phyloP scores from a whole-genome alignment of 2,888 invertebrate species.

The Lumbricus terrestris region DNA sequence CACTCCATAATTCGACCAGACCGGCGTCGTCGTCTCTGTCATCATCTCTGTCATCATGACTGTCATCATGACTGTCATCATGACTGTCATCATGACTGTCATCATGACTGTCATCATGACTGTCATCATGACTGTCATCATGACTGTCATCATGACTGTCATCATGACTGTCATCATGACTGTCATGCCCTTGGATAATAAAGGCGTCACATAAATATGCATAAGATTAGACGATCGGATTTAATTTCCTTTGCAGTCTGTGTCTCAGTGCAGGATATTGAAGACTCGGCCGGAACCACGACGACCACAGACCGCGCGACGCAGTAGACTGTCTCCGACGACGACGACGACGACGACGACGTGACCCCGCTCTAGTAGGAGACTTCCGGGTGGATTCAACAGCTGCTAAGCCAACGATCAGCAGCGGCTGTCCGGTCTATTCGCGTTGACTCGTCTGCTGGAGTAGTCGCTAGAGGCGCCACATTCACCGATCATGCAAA shows the following conservation, averaged over 20 bases:
- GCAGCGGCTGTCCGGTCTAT: background rate
- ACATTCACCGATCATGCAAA: too few species aligned
- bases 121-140: too few species aligned
- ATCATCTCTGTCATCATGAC: too few species aligned
- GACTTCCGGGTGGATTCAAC: background rate
- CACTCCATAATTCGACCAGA: background rate
- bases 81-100: too few species aligned
- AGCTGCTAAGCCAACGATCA: background rate
- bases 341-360: too few species aligned
- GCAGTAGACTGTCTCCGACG: background rate
- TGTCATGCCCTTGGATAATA: background rate
- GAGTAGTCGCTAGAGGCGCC: background rate
- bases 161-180: too few species aligned
- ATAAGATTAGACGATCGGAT: background rate
- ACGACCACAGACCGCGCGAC: background rate
- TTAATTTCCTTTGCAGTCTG: background rate
- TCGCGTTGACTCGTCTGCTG: background rate
- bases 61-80: too few species aligned
- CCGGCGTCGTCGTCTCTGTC: background rate
- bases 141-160: too few species aligned
- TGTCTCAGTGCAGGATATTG: background rate
- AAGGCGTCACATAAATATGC: slow-evolving; percentile 3
- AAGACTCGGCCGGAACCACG: background rate
- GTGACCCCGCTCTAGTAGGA: background rate
- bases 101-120: too few species aligned